Conservation (phyloP, 2,797 vertebrate species). For the Phoxinus dragarum region DNA sequence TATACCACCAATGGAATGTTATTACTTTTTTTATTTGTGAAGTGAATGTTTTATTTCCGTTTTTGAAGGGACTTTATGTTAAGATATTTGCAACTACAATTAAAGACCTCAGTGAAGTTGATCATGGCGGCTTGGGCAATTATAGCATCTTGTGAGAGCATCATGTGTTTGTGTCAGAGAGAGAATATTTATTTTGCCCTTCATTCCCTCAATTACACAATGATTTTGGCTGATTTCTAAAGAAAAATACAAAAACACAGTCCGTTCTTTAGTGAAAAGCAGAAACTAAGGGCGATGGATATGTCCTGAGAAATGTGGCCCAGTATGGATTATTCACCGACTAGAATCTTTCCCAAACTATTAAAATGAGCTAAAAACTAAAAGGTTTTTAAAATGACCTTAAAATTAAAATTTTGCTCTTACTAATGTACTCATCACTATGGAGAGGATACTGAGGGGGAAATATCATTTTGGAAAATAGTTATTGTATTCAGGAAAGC, state of each 20-base stretch:
- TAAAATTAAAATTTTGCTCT: background rate
- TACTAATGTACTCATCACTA: background rate
- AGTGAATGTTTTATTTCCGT: background rate
- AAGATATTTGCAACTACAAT: background rate
- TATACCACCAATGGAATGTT: background rate
- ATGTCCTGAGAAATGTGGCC: too few relatives aligned
- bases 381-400: background rate
- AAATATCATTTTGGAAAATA: background rate
- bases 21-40: background rate
- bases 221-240: background rate
- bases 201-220: background rate
- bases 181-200: background rate
- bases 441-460: background rate
- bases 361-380: too few relatives aligned
- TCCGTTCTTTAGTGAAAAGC: background rate
- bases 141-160: background rate
- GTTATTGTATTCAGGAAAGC: background rate
- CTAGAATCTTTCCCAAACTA: too few relatives aligned
- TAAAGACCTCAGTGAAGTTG: background rate
- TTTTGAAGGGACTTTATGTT: background rate
- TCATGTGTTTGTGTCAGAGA: background rate
- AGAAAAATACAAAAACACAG: background rate
- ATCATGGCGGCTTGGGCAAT: background rate
- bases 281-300: background rate
- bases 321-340: too few relatives aligned